Evolutionary conservation across 2,797 vertebrate genomes (phyloP), one percentile per base, ranked within the genome.

Genomic region (Saxicola maurus): DNA sequence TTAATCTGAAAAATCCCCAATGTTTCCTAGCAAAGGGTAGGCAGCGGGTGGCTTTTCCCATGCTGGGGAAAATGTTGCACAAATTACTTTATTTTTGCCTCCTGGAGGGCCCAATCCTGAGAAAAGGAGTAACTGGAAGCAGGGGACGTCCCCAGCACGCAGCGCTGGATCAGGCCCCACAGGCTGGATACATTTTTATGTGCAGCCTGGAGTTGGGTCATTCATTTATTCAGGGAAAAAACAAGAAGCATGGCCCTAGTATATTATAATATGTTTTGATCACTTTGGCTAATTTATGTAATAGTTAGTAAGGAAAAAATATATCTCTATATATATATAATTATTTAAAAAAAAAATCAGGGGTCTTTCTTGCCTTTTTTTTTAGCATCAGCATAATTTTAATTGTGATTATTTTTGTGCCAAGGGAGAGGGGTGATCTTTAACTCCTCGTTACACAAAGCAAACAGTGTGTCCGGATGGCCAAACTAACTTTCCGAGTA

Each of bases 401-500:
- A 86, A 56, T 82, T 21, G 37, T 1, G 13, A 45, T 76, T 57
- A 61, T 82, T 90, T 90, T 86, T 86, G 67, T 86, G 30, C 84
- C 87, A 89, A 71, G 64, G 37, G 33, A 57, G 46, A 90, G 75
- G 59, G 77, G 80, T 78, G 93, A 92, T 89, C 85, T 89, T 80
- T 91, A 92, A 59, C 86, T 75, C 76, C 53, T 92, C 42, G 3
- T 82, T 38, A 52, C 53, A 73, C 87, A 82, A 82, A 79, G 46
- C 83, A 35, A 38, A 52, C 82, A 30, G 60, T 77, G 71, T 71
- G 71, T 82, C 88, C 0, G 83, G 61, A 84, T 92, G 91, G 91
- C 88, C 76, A 86, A 91, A 90, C 62, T 88, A 86, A 94, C 93
- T 94, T 94, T 86, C 55, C 90, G 45, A 94, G 91, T 86, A 84